These are phyloP conservation scores for Matsumurasca onukii DNA, from an alignment of 1,140 invertebrate species.

Conservation along the genomic window DNA sequence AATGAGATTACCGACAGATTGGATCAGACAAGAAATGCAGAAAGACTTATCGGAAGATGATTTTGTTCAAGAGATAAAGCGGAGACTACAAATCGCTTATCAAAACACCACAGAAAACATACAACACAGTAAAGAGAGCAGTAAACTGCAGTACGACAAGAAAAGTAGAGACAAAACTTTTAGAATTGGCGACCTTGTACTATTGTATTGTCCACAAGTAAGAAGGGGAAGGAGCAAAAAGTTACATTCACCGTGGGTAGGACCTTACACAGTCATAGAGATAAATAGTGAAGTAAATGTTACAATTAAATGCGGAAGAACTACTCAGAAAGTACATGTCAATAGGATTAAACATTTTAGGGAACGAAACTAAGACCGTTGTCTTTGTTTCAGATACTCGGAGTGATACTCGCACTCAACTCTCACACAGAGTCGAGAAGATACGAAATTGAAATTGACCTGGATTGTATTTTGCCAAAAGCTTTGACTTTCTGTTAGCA, in stretches of 20 bases:
- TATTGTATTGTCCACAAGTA: neutral
- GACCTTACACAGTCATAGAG: constrained; percentile 10
- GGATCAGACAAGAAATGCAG: neutral
- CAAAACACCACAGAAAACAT: neutral
- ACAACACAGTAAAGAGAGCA: neutral
- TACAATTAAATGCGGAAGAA: neutral
- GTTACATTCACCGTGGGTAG: constrained; percentile 1
- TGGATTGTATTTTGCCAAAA: constrained; percentile 12
- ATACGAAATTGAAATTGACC: neutral
- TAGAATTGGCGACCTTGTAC: neutral
- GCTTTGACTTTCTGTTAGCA: constrained; percentile 1
- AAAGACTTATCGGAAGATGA: constrained; percentile 4
- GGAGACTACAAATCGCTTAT: neutral
- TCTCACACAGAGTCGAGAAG: neutral
- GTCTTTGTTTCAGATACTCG: neutral
- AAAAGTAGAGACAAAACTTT: neutral
- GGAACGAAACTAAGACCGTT: constrained; percentile 9
- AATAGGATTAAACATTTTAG: constrained; percentile 20
- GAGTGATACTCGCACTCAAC: neutral
- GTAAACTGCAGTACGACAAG: constrained; percentile 9
- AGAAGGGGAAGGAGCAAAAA: constrained; percentile 8
- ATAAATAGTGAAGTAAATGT: neutral
- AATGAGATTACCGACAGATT: constrained; percentile 4
- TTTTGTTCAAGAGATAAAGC: constrained; percentile 1
- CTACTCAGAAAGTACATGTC: neutral